These are phyloP conservation scores for Aphis craccivora DNA, from an alignment of 1,140 invertebrate genomes.

Conservation along the genomic window DNA sequence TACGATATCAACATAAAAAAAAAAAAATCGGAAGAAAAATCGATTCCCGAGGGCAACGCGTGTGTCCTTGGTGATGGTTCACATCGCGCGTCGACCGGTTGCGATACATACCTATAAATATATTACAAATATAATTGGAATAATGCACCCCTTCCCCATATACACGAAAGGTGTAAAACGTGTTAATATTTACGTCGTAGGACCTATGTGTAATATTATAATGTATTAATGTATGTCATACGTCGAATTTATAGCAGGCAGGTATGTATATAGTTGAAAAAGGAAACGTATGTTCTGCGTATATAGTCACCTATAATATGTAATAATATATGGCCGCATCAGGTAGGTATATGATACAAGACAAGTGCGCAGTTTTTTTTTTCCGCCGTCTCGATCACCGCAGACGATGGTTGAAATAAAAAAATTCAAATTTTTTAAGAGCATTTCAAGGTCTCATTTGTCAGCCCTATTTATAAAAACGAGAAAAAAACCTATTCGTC, in stretches of 20 bases:
- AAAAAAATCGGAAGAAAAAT: background rate
- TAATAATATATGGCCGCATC: background rate
- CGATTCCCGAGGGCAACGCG: background rate
- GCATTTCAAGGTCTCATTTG: background rate
- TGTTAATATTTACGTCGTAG: slow-evolving; percentile 1
- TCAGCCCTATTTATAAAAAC: background rate
- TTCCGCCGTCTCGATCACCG: background rate
- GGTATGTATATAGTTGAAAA: background rate
- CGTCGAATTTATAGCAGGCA: background rate
- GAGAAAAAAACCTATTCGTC: background rate
- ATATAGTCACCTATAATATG: too few relatives aligned
- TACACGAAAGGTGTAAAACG: background rate
- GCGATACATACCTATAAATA: background rate
- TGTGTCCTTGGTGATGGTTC: background rate
- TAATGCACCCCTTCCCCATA: background rate
- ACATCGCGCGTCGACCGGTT: background rate
- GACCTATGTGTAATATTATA: background rate
- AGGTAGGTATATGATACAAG: background rate
- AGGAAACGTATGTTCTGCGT: background rate
- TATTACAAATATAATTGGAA: background rate
- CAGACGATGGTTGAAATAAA: background rate
- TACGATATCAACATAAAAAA: background rate
- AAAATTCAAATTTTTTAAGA: slow-evolving; percentile 12
- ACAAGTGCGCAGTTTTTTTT: slow-evolving; percentile 24
- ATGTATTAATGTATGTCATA: background rate